Evolutionary conservation across 2,888 invertebrate genomes (phyloP).

Genomic region (Zeuzera pyrina): DNA sequence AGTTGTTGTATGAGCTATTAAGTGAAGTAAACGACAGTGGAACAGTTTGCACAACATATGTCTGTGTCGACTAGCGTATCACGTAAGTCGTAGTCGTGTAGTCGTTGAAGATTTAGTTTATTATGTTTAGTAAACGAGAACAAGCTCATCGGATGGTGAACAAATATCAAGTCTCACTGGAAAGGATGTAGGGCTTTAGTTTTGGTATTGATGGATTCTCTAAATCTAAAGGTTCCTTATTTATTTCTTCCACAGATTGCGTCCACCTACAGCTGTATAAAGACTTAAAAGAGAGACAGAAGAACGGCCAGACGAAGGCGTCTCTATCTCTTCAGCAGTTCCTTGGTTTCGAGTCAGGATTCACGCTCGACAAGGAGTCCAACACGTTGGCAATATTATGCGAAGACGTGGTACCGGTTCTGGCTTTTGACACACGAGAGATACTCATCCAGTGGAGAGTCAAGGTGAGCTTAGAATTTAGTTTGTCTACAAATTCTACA

Average conservation of each 20-base stretch:
- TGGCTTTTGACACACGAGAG: slow-evolving; percentile 91
- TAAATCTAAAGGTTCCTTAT: background rate
- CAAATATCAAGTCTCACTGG: no score
- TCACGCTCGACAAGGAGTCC: slow-evolving; percentile 91
- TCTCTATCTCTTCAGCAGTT: slow-evolving; percentile 90
- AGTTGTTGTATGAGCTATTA: no score
- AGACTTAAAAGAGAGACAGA: slow-evolving; percentile 89
- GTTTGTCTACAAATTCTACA: no score
- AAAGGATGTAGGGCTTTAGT: no score
- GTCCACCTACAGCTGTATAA: slow-evolving; percentile 91
- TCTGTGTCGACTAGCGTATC: no score
- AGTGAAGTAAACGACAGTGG: no score
- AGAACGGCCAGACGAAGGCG: slow-evolving; percentile 90
- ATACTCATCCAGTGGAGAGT: slow-evolving; percentile 90
- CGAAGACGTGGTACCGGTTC: slow-evolving; percentile 87
- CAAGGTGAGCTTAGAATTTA: slow-evolving; percentile 33
- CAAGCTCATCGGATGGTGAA: no score
- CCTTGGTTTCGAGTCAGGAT: slow-evolving; percentile 89
- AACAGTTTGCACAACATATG: no score
- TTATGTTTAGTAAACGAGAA: no score
- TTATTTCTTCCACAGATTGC: slow-evolving; percentile 80
- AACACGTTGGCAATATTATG: slow-evolving; percentile 92
- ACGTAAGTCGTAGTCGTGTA: no score
- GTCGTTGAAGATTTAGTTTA: no score
- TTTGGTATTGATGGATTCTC: no score